A percentile compares a stretch with the other conserved stretches of the same genome.
Evolutionary conservation across 2,888 invertebrate genomes (phyloP).

Genomic region (Plebejus anna): DNA sequence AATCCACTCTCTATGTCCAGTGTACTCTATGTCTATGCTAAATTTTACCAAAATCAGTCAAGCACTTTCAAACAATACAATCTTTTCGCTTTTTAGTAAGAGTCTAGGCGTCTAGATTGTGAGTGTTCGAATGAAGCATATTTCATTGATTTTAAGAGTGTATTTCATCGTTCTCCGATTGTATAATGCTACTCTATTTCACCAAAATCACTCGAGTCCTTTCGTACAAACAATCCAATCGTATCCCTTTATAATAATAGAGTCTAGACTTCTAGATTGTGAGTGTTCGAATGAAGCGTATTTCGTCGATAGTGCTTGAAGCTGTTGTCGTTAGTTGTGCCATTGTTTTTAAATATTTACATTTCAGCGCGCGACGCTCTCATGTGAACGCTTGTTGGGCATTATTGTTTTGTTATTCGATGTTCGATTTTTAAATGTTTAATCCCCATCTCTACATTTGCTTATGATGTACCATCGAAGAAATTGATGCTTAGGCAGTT

Average conservation of each 20-base stretch:
- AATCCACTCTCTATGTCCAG: too few relatives aligned
- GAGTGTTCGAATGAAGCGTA: conserved; percentile 22
- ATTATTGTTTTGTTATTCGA: conserved; percentile 14
- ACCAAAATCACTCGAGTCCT: not conserved
- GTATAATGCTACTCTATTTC: too few relatives aligned
- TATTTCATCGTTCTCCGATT: too few relatives aligned
- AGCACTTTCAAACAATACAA: too few relatives aligned
- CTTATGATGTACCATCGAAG: too few relatives aligned
- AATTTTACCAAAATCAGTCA: too few relatives aligned
- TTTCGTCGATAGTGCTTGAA: conserved; percentile 25
- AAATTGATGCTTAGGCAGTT: too few relatives aligned
- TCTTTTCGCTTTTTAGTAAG: not conserved
- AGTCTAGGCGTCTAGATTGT: not conserved
- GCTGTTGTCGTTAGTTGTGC: conserved; percentile 9
- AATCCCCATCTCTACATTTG: not conserved
- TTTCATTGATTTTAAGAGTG: too few relatives aligned
- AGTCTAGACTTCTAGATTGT: not conserved
- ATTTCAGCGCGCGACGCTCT: conserved; percentile 22
- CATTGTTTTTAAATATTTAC: conserved; percentile 30
- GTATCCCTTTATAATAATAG: not conserved
- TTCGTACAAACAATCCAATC: not conserved
- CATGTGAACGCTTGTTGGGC: not conserved
- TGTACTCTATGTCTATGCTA: too few relatives aligned
- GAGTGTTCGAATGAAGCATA: not conserved
- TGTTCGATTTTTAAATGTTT: not conserved